These are phyloP conservation scores for Limnodromus scolopaceus DNA, from an alignment of 2,797 vertebrate genomes.

Conservation along the genomic window DNA sequence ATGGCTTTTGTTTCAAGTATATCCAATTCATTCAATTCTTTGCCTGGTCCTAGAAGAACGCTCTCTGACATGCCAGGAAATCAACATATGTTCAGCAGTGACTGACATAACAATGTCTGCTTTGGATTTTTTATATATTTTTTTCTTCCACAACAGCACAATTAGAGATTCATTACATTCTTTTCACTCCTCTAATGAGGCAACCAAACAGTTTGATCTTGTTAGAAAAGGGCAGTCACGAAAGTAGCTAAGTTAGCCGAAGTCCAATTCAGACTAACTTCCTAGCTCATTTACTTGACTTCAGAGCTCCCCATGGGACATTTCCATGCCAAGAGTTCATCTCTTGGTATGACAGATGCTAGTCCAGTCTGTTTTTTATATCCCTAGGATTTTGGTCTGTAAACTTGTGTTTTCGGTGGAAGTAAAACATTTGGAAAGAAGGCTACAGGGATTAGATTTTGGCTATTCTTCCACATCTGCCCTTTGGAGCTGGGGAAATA, in stretches of 20 bases:
- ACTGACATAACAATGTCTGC: background rate
- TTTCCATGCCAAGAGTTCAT: background rate
- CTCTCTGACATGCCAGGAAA: background rate
- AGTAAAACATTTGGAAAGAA: constrained; percentile 33
- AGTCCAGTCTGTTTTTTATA: background rate
- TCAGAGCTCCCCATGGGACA: background rate
- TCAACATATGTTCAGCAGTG: background rate
- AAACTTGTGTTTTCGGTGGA: constrained; percentile 8
- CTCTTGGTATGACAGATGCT: constrained; percentile 7
- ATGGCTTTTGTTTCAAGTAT: background rate
- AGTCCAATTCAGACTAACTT: background rate
- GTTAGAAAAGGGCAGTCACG: background rate
- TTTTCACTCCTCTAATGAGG: constrained; percentile 1
- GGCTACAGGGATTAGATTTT: background rate
- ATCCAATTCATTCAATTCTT: background rate
- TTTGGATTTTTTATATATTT: background rate
- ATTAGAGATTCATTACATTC: background rate
- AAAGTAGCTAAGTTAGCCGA: background rate
- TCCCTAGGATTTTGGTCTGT: background rate
- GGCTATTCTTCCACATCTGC: background rate
- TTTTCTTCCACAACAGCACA: background rate
- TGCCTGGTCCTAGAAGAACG: background rate
- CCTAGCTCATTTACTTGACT: background rate
- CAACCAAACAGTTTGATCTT: background rate
- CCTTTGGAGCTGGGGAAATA: background rate